phyloP scores from a whole-genome alignment of 2,888 invertebrate species.

The Oxystoma pomonae region DNA sequence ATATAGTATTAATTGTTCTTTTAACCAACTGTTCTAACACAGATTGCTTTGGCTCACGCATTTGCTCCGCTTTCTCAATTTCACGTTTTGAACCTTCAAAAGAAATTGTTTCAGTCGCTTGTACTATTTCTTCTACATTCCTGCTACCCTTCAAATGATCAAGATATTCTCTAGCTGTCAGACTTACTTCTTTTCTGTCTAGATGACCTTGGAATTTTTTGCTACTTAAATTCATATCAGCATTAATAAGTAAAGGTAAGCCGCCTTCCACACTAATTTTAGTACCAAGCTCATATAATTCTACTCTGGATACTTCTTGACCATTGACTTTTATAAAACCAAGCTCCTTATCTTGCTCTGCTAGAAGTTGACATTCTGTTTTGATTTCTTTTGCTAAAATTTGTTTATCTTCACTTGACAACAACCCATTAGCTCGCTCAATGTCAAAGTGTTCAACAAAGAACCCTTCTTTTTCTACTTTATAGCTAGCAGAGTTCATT shows the following conservation, averaged over 20 bases:
- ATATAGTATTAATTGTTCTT: no score
- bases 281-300: slow-evolving; percentile 12
- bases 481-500: no score
- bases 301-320: slow-evolving; percentile 11
- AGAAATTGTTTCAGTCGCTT: no score
- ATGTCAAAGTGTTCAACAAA: slow-evolving; percentile 14
- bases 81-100: no score
- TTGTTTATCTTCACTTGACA: slow-evolving; percentile 10
- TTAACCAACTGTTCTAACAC: no score
- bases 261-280: slow-evolving; percentile 11
- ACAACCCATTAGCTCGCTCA: slow-evolving; percentile 7
- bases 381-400: slow-evolving; percentile 12
- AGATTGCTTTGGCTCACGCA: no score
- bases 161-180: no score
- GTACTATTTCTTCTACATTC: no score
- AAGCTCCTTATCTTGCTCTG: slow-evolving; percentile 14
- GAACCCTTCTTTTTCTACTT: no score
- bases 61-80: no score
- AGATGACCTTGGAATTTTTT: slow-evolving; percentile 13
- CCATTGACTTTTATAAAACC: slow-evolving; percentile 8
- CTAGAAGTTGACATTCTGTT: slow-evolving; percentile 14
- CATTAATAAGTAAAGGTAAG: slow-evolving; percentile 10
- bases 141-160: no score
- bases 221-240: slow-evolving; percentile 12
- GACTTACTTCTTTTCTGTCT: no score